Evolutionary conservation across 2,113 vertebrate species (phyloP).

Genomic region (Hemicordylus capensis): DNA sequence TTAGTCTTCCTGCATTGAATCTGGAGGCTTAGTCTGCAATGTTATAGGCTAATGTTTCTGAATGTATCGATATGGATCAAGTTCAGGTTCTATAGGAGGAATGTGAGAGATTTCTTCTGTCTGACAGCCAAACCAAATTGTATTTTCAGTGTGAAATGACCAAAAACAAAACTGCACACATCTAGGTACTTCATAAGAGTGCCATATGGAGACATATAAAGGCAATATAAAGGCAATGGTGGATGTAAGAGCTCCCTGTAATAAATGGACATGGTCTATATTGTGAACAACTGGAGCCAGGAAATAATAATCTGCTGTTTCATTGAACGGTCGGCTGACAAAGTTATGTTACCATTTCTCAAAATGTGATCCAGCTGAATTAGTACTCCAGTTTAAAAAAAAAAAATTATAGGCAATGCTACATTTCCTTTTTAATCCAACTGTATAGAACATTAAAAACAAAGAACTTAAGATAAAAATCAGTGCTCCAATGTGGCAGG

Average conservation of each 20-base stretch:
- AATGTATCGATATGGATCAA: slow-evolving; percentile 71
- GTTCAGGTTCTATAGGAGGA: slow-evolving; percentile 64
- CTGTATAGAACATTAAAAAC: neutral
- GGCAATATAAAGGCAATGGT: slow-evolving; percentile 59
- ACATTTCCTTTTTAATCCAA: neutral
- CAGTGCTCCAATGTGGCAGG: neutral
- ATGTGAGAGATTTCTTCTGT: slow-evolving; percentile 74
- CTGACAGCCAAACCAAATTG: slow-evolving; percentile 76
- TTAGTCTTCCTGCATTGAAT: slow-evolving; percentile 48
- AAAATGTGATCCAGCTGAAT: slow-evolving; percentile 1
- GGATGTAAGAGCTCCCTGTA: slow-evolving; percentile 48
- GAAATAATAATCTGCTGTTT: slow-evolving; percentile 42
- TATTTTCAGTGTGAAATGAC: slow-evolving; percentile 69
- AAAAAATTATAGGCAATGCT: neutral
- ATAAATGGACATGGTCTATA: slow-evolving; percentile 40
- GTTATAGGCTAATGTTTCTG: slow-evolving; percentile 61
- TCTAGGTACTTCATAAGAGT: slow-evolving; percentile 44
- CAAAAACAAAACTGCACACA: slow-evolving; percentile 68
- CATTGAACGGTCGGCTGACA: slow-evolving; percentile 46
- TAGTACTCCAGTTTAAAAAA: neutral
- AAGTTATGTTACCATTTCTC: slow-evolving; percentile 28
- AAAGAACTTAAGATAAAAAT: neutral
- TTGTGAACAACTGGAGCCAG: slow-evolving; percentile 44
- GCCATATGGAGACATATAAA: slow-evolving; percentile 69
- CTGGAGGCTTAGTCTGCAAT: slow-evolving; percentile 50